Evolutionary conservation across 1,140 invertebrate species (phyloP).

Genomic region (Rhynchophorus ferrugineus): DNA sequence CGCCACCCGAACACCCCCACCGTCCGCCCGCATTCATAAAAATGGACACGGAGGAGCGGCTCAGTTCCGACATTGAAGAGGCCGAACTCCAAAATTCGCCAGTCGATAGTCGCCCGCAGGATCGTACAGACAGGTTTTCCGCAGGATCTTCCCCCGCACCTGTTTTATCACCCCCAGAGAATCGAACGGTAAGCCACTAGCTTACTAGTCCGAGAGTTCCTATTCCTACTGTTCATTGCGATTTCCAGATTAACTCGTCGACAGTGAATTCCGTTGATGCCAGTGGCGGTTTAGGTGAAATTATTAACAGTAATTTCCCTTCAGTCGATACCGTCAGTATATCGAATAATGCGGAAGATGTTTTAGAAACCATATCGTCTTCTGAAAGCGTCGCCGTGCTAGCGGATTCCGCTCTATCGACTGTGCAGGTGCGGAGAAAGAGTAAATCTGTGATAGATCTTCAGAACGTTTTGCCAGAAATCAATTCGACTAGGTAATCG

Average conservation of each 20-base stretch:
- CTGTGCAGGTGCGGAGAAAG: constrained; percentile 12
- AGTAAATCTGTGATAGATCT: constrained; percentile 26
- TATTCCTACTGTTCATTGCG: too few species aligned
- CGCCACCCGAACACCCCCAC: constrained; percentile 29
- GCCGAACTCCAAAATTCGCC: neutral
- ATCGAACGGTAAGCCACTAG: constrained; percentile 2
- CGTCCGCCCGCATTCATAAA: constrained; percentile 23
- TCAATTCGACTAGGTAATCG: constrained; percentile 11
- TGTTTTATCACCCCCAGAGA: neutral
- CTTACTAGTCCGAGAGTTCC: neutral
- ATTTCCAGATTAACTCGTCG: constrained; percentile 1
- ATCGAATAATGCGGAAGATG: constrained; percentile 7
- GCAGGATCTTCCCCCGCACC: neutral
- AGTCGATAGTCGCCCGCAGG: constrained; percentile 16
- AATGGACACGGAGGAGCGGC: constrained; percentile 24
- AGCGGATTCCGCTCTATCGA: neutral
- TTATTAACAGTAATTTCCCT: constrained; percentile 12
- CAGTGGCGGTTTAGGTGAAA: constrained; percentile 9
- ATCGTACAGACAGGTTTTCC: constrained; percentile 11
- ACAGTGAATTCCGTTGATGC: constrained; percentile 16
- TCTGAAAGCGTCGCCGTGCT: neutral
- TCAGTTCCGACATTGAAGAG: constrained; percentile 18
- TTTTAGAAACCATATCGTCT: neutral
- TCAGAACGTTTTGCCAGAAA: constrained; percentile 26
- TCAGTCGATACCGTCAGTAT: constrained; percentile 13